phyloP scores from a whole-genome alignment of 2,113 vertebrate genomes.

The Alces alces region DNA sequence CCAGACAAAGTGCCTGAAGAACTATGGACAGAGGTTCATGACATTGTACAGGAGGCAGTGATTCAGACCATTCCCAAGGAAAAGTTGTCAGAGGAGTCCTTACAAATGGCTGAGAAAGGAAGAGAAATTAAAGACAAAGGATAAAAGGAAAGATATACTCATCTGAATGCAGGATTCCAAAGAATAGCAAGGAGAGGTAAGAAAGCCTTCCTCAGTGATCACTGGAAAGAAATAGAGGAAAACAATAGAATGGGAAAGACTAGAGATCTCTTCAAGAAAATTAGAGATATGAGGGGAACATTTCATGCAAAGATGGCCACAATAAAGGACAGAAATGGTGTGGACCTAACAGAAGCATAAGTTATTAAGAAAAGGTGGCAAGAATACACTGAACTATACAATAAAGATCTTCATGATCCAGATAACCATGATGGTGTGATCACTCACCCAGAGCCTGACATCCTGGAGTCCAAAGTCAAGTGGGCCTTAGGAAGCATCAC shows the following conservation, averaged over 20 bases:
- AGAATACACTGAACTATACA: background rate
- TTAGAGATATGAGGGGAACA: background rate
- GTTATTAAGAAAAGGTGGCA: background rate
- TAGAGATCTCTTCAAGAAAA: background rate
- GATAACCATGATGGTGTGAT: background rate
- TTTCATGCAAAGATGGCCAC: background rate
- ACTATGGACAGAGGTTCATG: background rate
- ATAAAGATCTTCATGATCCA: background rate
- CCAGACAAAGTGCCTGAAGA: background rate
- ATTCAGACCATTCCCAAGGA: background rate
- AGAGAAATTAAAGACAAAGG: background rate
- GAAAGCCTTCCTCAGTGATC: background rate
- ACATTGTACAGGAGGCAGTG: background rate
- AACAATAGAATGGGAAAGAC: background rate
- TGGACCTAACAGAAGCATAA: background rate
- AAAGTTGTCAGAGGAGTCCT: background rate
- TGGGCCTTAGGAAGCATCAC: background rate
- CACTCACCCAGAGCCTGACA: background rate
- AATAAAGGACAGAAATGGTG: background rate
- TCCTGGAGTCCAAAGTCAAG: background rate
- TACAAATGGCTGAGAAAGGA: background rate
- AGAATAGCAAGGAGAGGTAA: background rate
- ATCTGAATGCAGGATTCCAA: background rate
- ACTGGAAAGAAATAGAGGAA: background rate
- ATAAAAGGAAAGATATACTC: background rate